Base-by-base conservation (phyloP, 2,113 vertebrate genomes). In the Myodes glareolus region DNA sequence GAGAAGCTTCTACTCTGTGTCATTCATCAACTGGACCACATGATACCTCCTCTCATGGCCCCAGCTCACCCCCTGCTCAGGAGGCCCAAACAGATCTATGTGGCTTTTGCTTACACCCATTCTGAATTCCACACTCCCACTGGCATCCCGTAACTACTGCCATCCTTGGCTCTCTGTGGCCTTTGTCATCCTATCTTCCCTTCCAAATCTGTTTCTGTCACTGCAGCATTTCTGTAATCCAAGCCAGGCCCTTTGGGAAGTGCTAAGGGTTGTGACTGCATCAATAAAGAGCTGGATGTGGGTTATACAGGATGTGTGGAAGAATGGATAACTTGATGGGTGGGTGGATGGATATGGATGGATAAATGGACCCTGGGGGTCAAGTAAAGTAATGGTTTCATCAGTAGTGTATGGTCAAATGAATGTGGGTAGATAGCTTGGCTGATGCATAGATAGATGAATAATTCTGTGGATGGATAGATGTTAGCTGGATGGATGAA, bases 321-420 rank as follows among this genome's bases (percentile, higher is more conserved):
- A n/a, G 0, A 17, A 7, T 13, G 19, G 42, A 23, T 25, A 9
- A 17, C 23, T 80, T 50, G 65, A 10, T 39, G 2, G 36, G 2
- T 61, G 58, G 52, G 5, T 29, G 39, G n/a, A 0, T 55, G 4
- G 23, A 1, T 55, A 1, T 55, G 17, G 23, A 1, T 1, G 5
- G 52, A 0, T 39, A 14, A 11, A 13, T 81, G 33, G 23, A 14
- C 14, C 80, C 80, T 42, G 13, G 55, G n/a, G 36, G n/a, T 27
- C 52, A 36, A 33, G 31, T n/a, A 81, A 58, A 58, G 55, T n/a
- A 58, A 81, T 58, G 21, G 33, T 58, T 81, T 55, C 33, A 7
- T 81, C 78, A 82, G 36, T 82, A 31, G 58, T 85, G 81, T 42
- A 11, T 70, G 31, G 42, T n/a, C 52, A 45, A 19, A 25, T 82